phyloP scores from a whole-genome alignment of 2,113 vertebrate genomes.

The Cebidichthys violaceus region DNA sequence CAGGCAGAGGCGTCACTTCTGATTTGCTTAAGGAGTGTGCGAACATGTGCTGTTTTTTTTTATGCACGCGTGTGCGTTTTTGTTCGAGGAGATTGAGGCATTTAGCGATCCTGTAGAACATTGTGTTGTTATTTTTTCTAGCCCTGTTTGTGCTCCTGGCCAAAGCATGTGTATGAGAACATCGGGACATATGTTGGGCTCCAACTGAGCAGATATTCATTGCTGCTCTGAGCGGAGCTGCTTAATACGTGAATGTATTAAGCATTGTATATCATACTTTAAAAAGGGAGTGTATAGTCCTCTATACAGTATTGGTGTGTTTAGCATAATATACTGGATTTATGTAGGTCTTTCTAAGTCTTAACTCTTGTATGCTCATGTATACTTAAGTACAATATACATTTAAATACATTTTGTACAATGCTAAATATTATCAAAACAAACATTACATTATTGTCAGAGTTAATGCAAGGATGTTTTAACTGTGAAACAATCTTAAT shows the following conservation, averaged over 20 bases:
- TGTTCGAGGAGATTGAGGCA: conserved; percentile 31
- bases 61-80: not conserved
- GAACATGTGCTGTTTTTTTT: not conserved
- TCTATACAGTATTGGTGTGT: not conserved
- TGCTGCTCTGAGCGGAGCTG: too few species aligned
- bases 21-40: conserved; percentile 52
- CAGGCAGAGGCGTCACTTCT: conserved; percentile 62
- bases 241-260: too few species aligned
- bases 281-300: not conserved
- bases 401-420: not conserved
- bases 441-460: not conserved
- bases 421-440: not conserved
- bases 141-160: conserved; percentile 31
- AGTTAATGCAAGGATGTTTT: not conserved
- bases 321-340: not conserved
- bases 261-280: not conserved
- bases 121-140: not conserved
- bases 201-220: not conserved
- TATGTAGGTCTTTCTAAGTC: not conserved
- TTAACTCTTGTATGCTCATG: not conserved
- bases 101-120: conserved; percentile 39
- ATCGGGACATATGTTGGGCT: conserved; percentile 51
- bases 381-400: not conserved
- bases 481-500: not conserved
- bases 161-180: conserved; percentile 51